Evolutionary conservation across 2,888 invertebrate genomes (phyloP).

Genomic region (Nesidiocoris tenuis): DNA sequence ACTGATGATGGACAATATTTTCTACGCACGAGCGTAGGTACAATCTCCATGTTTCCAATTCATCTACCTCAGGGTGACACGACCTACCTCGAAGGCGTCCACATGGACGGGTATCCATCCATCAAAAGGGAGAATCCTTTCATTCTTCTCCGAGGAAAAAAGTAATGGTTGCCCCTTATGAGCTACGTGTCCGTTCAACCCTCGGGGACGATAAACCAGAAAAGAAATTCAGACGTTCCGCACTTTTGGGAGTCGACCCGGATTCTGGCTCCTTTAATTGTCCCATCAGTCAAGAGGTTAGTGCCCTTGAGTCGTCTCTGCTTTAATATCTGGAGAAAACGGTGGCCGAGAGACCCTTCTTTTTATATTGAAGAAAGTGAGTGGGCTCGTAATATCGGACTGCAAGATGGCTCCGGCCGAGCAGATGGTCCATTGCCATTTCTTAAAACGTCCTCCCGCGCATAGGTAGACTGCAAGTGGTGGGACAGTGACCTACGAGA

Average conservation of each 20-base stretch:
- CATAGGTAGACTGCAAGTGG: too few relatives aligned
- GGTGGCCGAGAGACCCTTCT: not conserved
- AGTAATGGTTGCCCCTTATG: slow-evolving; percentile 31
- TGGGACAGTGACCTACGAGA: too few relatives aligned
- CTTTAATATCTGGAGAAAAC: not conserved
- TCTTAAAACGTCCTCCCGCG: not conserved
- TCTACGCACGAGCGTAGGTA: not conserved
- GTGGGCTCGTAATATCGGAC: not conserved
- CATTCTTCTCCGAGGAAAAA: slow-evolving; percentile 17
- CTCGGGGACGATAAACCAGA: slow-evolving; percentile 20
- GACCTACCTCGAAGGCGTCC: not conserved
- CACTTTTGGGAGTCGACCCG: slow-evolving; percentile 13
- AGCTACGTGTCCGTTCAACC: slow-evolving; percentile 20
- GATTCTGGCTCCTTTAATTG: slow-evolving; percentile 31
- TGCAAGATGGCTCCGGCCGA: not conserved
- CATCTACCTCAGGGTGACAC: not conserved
- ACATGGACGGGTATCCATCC: not conserved
- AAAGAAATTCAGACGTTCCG: slow-evolving; percentile 31
- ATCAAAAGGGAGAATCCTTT: slow-evolving; percentile 5
- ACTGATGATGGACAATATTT: not conserved
- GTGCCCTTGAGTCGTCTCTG: not conserved
- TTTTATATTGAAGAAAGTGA: not conserved
- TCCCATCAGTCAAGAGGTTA: slow-evolving; percentile 26
- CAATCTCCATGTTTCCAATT: not conserved
- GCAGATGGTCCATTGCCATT: not conserved